phyloP scores from a whole-genome alignment of 1,140 invertebrate species.

The Himalopsyche phryganea region DNA sequence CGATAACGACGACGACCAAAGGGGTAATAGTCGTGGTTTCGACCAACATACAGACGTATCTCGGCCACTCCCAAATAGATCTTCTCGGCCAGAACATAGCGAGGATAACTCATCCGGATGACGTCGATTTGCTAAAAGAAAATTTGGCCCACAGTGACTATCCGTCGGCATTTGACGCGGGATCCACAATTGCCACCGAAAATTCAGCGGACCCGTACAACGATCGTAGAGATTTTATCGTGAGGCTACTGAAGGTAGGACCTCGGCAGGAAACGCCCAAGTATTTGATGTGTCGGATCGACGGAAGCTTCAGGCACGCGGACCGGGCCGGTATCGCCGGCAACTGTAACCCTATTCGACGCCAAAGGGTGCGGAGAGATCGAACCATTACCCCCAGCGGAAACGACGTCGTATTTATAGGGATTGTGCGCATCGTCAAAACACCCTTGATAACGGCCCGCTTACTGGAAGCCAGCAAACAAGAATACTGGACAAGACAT shows the following conservation, averaged over 20 bases:
- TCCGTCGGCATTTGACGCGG: conserved; percentile 33
- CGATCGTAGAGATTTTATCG: conserved; percentile 53
- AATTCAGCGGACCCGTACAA: conserved; percentile 35
- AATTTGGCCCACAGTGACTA: conserved; percentile 59
- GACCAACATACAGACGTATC: conserved; percentile 75
- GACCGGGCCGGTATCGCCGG: conserved; percentile 52
- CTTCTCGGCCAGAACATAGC: conserved; percentile 82
- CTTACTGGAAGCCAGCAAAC: conserved; percentile 67
- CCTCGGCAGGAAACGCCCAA: conserved; percentile 68
- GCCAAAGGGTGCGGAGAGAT: conserved; percentile 51
- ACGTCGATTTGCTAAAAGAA: conserved; percentile 69
- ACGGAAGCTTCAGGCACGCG: conserved; percentile 54
- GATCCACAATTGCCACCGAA: conserved; percentile 37
- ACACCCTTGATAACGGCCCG: conserved; percentile 66
- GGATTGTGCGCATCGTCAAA: conserved; percentile 63
- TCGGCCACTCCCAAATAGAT: conserved; percentile 83
- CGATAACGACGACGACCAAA: conserved; percentile 74
- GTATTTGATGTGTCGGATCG: conserved; percentile 66
- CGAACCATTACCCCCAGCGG: conserved; percentile 54
- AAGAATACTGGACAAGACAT: conserved; percentile 84
- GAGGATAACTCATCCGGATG: conserved; percentile 75
- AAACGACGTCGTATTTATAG: conserved; percentile 64
- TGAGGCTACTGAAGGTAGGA: conserved; percentile 61
- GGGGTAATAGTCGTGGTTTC: conserved; percentile 87
- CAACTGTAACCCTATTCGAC: conserved; percentile 50